Base-by-base conservation (phyloP, 2,888 invertebrate genomes). In the Patella caerulea region DNA sequence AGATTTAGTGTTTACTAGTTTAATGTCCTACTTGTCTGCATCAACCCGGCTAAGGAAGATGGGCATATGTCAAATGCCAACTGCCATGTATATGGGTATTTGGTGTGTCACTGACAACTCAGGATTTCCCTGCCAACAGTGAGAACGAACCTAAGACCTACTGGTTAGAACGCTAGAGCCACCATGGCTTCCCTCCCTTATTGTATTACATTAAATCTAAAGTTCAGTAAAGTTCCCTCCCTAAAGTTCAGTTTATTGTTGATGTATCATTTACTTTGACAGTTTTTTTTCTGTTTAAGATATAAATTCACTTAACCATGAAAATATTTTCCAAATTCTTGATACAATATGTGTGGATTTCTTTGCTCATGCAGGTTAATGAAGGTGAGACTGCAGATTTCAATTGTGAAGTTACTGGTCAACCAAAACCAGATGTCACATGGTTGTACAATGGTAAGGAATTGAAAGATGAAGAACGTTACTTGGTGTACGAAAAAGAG, bases 401-500 rank as follows among this genome's bases (percentile, higher is more conserved):
- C 81, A 86, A 78, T 79, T 88, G 88, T 78, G 83, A 87, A 78
- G 87, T 90, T 45, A 79, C 83, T 34, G 90, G 90, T 52, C 83
- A 86, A 72, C 90, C 90, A 24, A 82, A 82, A 75, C 90, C 90
- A 14, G 83, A 86, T 11, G 79, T 90, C 17, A 84, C 84, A 73
- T 89, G 88, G 88, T 79, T 87, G 24, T 87, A 85, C 80, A 87
- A 90, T 77, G 87, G 85, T 34, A 78, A 82, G 52, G 85, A 85
- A 56, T 79, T 90, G 52, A 96, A 97, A 89, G 97, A 98, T 69
- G 94, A 94, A 0, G 94, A 96, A 9, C 84, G 85, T 12, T 86
- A 86, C 78, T 81, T 83, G 81, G 84, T 88, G 75, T 86, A 83
- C 74, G 87, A 87, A 71, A 80, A 86, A 90, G 79, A 88, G 29